Base-by-base conservation (phyloP, 2,113 vertebrate species). In the Ornithorhynchus anatinus region DNA sequence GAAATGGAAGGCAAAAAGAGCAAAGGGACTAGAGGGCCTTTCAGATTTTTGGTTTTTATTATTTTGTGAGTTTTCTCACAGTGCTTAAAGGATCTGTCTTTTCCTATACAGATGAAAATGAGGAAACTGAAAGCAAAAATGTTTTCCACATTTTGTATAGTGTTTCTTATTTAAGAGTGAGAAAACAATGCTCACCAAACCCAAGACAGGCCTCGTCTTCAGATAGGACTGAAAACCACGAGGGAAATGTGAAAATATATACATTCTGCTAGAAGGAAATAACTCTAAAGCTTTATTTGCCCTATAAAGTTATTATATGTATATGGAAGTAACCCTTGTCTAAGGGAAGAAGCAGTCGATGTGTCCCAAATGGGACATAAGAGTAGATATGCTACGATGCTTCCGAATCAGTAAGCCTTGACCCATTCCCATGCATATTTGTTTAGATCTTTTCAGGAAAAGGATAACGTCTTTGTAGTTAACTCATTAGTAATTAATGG, bases 291-390 rank as follows among this genome's bases (percentile, higher is more conserved):
- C 77, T 57, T 77, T 82, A 70, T 84, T 82, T 81, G 48, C 25
- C 61, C 10, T 72, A 81, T 79, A 72, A 74, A 75, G 72, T 84
- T 81, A 85, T 87, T 81, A 60, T 80, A 84, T 79, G 60, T 65
- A 70, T 85, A 84, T 75, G 70, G 78, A 60, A 84, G 59, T 50
- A 29, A 57, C 47, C 29, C 43, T 79, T 66, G 32, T 54, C 56
- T 71, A 35, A 35, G 62, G 29, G 59, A 32, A 75, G 66, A 51
- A 64, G 58, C 14, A 50, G 33, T 47, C 39, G 25, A n/a, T 17
- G 25, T 85, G 33, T 57, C 72, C n/a, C n/a, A n/a, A n/a, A n/a
- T n/a, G n/a, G n/a, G n/a, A n/a, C n/a, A n/a, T n/a, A n/a, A n/a
- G n/a, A n/a, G n/a, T n/a, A n/a, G n/a, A n/a, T n/a, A n/a, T n/a